phyloP scores from a whole-genome alignment of 2,797 vertebrate species.

The Pristis pectinata region DNA sequence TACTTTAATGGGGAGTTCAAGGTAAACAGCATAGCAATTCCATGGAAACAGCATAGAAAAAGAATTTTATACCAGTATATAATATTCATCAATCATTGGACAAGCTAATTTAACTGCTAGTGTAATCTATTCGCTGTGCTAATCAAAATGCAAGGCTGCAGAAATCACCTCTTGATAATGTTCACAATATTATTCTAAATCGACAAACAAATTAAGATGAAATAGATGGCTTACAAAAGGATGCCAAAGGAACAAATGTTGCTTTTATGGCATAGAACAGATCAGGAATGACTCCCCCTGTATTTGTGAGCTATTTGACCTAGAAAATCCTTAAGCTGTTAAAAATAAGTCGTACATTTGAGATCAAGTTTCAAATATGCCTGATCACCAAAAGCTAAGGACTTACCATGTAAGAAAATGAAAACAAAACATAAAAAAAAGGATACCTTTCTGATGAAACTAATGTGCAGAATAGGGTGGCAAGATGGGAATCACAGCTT shows the following conservation, averaged over 20 bases:
- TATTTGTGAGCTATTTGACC: background rate
- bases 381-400: background rate
- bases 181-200: background rate
- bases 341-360: background rate
- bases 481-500: background rate
- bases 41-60: background rate
- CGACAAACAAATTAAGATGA: background rate
- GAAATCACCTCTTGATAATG: background rate
- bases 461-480: background rate
- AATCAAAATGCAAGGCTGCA: background rate
- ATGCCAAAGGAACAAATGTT: background rate
- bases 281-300: background rate
- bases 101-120: background rate
- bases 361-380: background rate
- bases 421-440: background rate
- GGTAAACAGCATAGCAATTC: background rate
- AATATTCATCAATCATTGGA: background rate
- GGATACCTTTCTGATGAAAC: background rate
- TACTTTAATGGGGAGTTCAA: background rate
- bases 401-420: background rate
- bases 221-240: background rate
- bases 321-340: background rate
- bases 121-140: background rate
- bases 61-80: background rate
- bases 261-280: background rate